Evolutionary conservation across 1,140 invertebrate species (phyloP).

Genomic region (Scaptomyza pallida): DNA sequence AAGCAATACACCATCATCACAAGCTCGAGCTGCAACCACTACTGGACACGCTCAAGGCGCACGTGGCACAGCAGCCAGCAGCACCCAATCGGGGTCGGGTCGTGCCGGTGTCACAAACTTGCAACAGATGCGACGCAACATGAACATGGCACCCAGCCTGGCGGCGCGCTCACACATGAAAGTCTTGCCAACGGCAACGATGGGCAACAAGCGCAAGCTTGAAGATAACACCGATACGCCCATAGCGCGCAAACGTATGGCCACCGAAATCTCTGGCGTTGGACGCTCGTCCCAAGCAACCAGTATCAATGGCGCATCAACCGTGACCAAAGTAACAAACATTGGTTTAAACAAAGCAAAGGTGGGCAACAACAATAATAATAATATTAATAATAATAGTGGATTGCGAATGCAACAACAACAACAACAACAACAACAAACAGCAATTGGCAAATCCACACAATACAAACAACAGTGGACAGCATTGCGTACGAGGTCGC

Average conservation of each 20-base stretch:
- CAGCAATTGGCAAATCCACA: not conserved
- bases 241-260: conserved; percentile 56
- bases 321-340: conserved; percentile 12
- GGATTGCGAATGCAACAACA: conserved; percentile 15
- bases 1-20: not conserved
- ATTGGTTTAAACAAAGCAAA: conserved; percentile 24
- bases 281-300: conserved; percentile 26
- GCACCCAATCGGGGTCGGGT: conserved; percentile 8
- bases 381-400: not conserved
- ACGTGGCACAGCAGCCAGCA: not conserved
- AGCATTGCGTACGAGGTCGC: not conserved
- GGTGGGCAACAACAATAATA: conserved; percentile 13
- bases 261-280: conserved; percentile 14
- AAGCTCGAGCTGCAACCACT: not conserved
- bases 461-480: conserved; percentile 11
- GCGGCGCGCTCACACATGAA: conserved; percentile 22
- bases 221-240: conserved; percentile 47
- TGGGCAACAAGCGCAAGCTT: conserved; percentile 54
- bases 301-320: conserved; percentile 44
- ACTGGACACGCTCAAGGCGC: too few relatives aligned
- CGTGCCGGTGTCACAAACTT: conserved; percentile 30
- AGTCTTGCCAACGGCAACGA: not conserved
- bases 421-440: conserved; percentile 7
- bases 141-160: conserved; percentile 23
- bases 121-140: conserved; percentile 63